Base-by-base conservation (phyloP, 2,888 invertebrate species). In the Agonum fuliginosum region DNA sequence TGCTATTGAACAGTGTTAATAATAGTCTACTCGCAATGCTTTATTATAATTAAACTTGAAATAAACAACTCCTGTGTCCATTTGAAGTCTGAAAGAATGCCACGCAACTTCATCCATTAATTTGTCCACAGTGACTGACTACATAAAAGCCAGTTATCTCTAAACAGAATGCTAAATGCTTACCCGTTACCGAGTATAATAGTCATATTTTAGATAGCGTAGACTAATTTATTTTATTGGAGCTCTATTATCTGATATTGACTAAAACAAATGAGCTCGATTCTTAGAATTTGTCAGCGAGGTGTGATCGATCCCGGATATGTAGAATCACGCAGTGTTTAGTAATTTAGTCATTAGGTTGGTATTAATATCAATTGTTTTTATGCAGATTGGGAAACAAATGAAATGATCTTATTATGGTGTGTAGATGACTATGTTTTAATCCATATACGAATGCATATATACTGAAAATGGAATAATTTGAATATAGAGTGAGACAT, bases 351-450 rank as follows among this genome's bases (percentile, higher is more conserved):
- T 27, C 30, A 58, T 43, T 69, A 24, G 65, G 10, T 67, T 43
- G 69, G 43, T 41, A 48, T 30, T 70, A 48, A 70, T 70, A 17
- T 46, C 70, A 20, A 46, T 70, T 70, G 70, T 70, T 70, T 62
- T 30, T 62, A 62, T 62, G 58, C 58, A 62, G 30, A 62, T 62
- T 54, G 12, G 24, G 24, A 54, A 20, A n/a, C n/a, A n/a, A n/a
- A 48, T 54, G 54, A 54, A 54, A 54, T 54, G 54, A 54, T 54
- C 54, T 54, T 54, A 24, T 54, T 48, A 20, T 51, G 20, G 1
- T 51, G 51, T 10, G 2, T 51, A 12, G n/a, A 20, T 51, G 20
- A 43, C 43, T 43, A 43, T 43, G 14, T 43, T n/a, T 43, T 12
- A 43, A 43, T 14, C 43, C n/a, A n/a, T n/a, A n/a, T n/a, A n/a